Conservation (phyloP, 1,140 invertebrate genomes). For the Kradibia gibbosae region DNA sequence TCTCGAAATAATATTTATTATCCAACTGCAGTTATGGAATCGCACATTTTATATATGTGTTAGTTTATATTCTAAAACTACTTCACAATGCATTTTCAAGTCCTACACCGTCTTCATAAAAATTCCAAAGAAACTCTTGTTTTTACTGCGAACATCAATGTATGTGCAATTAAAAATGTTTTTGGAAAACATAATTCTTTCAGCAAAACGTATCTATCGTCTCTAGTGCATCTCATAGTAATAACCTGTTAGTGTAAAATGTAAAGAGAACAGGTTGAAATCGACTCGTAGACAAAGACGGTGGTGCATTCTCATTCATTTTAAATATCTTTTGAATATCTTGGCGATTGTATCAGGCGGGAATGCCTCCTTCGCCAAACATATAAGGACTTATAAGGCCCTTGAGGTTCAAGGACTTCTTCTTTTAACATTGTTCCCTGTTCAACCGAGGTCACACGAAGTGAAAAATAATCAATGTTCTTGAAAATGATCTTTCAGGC, state of each 20-base stretch:
- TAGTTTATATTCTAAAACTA: not conserved
- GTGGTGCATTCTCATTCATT: no score
- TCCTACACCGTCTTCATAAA: not conserved
- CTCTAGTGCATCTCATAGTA: conserved; percentile 9
- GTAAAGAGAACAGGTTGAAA: conserved; percentile 28
- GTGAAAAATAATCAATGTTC: conserved; percentile 27
- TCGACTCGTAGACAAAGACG: not conserved
- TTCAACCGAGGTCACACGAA: not conserved
- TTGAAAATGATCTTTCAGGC: not conserved
- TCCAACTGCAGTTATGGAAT: not conserved
- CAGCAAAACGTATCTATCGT: conserved; percentile 24
- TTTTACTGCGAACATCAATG: conserved; percentile 21
- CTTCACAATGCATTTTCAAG: not conserved
- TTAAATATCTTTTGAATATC: not conserved
- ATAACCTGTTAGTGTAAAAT: not conserved
- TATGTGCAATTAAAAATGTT: not conserved
- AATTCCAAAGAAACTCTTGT: conserved; percentile 13
- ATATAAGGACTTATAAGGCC: not conserved
- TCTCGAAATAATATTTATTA: not conserved
- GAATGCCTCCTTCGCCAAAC: conserved; percentile 23
- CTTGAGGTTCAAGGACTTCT: conserved; percentile 10
- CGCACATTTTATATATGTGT: not conserved
- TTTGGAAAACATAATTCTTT: not conserved
- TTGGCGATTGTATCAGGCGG: conserved; percentile 36
- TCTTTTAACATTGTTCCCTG: not conserved